These are phyloP conservation scores for Atherinomorus stipes DNA, from an alignment of 2,113 vertebrate genomes.

Conservation along the genomic window DNA sequence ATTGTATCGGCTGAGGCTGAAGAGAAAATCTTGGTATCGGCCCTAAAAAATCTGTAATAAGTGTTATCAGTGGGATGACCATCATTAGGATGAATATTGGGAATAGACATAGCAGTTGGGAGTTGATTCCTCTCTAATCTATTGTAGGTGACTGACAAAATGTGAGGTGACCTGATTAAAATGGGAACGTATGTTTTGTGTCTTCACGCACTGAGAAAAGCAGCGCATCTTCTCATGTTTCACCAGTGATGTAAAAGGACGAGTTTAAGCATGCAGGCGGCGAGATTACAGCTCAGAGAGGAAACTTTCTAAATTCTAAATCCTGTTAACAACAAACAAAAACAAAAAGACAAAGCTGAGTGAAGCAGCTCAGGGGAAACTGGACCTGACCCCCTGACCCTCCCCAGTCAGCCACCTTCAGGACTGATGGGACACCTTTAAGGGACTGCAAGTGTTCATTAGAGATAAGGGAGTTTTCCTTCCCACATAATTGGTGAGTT, in stretches of 20 bases:
- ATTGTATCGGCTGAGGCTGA: too few relatives aligned
- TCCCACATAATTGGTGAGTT: slow-evolving; percentile 79
- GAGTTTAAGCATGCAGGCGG: neutral
- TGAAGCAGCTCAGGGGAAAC: slow-evolving; percentile 33
- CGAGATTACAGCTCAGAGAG: neutral
- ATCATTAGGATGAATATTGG: slow-evolving; percentile 37
- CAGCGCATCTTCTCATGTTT: too few relatives aligned
- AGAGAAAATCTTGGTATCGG: too few relatives aligned
- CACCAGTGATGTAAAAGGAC: too few relatives aligned
- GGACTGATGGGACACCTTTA: slow-evolving; percentile 74
- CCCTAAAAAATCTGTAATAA: too few relatives aligned
- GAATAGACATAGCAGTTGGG: slow-evolving; percentile 25
- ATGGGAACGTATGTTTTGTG: slow-evolving; percentile 29
- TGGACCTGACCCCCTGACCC: slow-evolving; percentile 6
- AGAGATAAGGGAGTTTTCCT: slow-evolving; percentile 84
- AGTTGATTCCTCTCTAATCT: slow-evolving; percentile 49
- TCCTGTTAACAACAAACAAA: too few relatives aligned
- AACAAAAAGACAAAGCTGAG: slow-evolving; percentile 23
- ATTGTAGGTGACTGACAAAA: slow-evolving; percentile 26
- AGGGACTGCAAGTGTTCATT: slow-evolving; percentile 83
- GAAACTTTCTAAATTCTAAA: neutral
- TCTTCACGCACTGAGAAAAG: neutral
- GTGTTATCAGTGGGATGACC: slow-evolving; percentile 4
- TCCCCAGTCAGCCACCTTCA: slow-evolving; percentile 12
- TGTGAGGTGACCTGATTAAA: neutral